Evolutionary conservation across 2,113 vertebrate species (phyloP).

Genomic region (Catagonus wagneri): DNA sequence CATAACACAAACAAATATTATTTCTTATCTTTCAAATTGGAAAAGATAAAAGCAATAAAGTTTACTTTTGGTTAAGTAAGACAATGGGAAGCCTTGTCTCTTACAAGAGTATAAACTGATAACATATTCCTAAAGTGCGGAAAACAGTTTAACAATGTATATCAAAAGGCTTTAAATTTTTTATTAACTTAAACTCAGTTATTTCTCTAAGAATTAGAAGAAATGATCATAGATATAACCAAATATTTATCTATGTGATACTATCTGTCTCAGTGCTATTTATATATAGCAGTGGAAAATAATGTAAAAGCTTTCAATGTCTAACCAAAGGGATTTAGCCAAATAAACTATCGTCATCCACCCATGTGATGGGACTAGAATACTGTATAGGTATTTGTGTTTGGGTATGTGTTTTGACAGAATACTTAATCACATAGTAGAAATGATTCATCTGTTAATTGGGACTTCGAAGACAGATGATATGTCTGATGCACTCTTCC

Average conservation of each 20-base stretch:
- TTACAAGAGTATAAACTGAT: background rate
- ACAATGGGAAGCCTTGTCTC: background rate
- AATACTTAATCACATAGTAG: background rate
- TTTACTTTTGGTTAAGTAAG: background rate
- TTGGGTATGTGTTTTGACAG: background rate
- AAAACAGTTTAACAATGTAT: background rate
- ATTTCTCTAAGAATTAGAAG: background rate
- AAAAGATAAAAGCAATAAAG: background rate
- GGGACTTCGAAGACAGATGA: background rate
- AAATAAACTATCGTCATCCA: background rate
- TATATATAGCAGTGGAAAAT: background rate
- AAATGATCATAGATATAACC: background rate
- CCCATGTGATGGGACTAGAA: background rate
- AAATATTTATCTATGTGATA: background rate
- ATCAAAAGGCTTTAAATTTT: background rate
- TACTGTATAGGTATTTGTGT: background rate
- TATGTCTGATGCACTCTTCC: background rate
- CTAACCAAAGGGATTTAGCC: background rate
- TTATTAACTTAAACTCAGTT: background rate
- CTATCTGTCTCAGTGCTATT: background rate
- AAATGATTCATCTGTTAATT: background rate
- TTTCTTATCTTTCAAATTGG: background rate
- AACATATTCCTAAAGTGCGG: background rate
- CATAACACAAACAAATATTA: background rate
- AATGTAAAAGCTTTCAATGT: background rate